Evolutionary conservation across 2,797 vertebrate species (phyloP), one percentile per base, ranked within the genome.

Genomic region (Borostomias antarcticus): DNA sequence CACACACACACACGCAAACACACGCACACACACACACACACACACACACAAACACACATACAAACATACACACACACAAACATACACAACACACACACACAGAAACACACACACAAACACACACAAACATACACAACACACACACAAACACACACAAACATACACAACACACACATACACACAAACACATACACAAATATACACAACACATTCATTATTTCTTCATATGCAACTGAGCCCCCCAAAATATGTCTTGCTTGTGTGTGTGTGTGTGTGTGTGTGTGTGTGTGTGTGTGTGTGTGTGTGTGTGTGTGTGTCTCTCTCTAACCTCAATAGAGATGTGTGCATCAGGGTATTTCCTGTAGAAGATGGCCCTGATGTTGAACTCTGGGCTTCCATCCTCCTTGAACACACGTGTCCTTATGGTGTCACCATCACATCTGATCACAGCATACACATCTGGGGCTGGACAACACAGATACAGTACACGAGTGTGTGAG

Each of bases 321-420:
- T 10, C 28, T 58, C 79, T 62, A 58, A 95, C 93, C 93, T 93
- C 88, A 4, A 95, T 80, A 30, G 77, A 78, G 68, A 94, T 89
- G 73, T 89, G 78, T 21, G 78, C 53, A 25, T 78, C 58, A 0
- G 89, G 89, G 19, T 79, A 69, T 78, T 88, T 88, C 65, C 90
- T 89, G 78, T 94, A 94, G 82, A 95, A 95, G 56, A 95, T 86
- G 23, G 83, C 69, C 68, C 91, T 89, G 45, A 90, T 76, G 82
- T 93, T 91, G 74, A 94, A 93, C 60, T 93, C 91, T 0, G 92
- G 92, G 78, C 78, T 92, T 58, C 75, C 79, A 4, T 89, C 70
- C 1, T 75, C 79, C 62, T 84, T 85, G 76, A 92, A 89, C 40
- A 91, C 80, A 0, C n/a, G 70, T 0, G 94, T 93, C 66, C 78